Percentiles rank a stretch among this genome's conserved stretches.
Evolutionary conservation across 2,797 vertebrate species (phyloP).

Genomic region (Somateria mollissima): DNA sequence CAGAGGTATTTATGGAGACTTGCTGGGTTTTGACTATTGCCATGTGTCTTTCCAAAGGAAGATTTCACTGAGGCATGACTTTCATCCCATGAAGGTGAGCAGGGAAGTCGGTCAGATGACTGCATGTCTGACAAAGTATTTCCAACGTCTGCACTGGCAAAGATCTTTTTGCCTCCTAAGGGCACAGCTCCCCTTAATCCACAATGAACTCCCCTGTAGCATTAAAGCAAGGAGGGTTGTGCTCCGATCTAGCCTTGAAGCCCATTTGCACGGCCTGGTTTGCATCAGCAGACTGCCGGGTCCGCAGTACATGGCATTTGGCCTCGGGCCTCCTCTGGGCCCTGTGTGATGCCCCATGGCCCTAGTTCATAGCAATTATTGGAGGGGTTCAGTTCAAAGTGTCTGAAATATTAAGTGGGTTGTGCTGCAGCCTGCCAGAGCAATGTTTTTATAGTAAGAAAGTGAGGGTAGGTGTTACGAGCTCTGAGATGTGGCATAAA

Average conservation of each 20-base stretch:
- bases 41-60: not conserved
- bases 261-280: rapidly evolving
- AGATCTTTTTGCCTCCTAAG: not conserved
- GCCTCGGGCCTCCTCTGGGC: slow-evolving; percentile 4
- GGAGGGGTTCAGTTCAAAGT: not conserved
- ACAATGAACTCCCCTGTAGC: not conserved
- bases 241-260: not conserved
- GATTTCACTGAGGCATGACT: not conserved
- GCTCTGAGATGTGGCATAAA: slow-evolving; percentile 49
- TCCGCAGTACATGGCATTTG: not conserved
- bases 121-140: not conserved
- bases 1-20: not conserved
- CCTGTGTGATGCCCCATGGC: not conserved
- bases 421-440: slow-evolving; percentile 37
- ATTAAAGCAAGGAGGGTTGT: not conserved
- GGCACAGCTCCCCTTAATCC: not conserved
- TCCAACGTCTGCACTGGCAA: not conserved
- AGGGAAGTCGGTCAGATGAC: not conserved
- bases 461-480: not conserved
- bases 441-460: slow-evolving; percentile 36
- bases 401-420: slow-evolving; percentile 38
- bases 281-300: not conserved
- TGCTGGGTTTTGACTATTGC: not conserved
- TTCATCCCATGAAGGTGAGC: not conserved
- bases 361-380: not conserved